These are phyloP conservation scores for Theristicus caerulescens DNA, from an alignment of 2,113 vertebrate genomes.

Conservation along the genomic window DNA sequence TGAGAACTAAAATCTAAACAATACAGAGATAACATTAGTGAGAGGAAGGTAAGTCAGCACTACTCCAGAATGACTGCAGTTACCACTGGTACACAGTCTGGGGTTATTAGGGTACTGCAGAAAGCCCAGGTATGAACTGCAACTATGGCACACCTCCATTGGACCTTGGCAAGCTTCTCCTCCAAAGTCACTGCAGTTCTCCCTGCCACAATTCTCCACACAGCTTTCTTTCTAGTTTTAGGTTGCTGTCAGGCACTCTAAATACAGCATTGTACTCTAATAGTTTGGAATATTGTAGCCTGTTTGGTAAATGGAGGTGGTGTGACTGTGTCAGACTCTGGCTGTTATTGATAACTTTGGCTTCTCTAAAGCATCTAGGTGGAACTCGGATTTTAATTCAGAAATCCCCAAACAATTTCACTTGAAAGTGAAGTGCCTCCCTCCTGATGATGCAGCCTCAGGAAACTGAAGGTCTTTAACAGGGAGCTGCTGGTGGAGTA, in stretches of 20 bases:
- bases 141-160: rapidly evolving
- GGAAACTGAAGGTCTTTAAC: not conserved
- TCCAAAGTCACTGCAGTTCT: not conserved
- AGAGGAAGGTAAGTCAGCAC: not conserved
- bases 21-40: not conserved
- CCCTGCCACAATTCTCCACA: not conserved
- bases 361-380: not conserved
- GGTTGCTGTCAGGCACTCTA: not conserved
- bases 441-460: not conserved
- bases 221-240: not conserved
- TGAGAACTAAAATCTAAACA: not conserved
- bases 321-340: not conserved
- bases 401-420: not conserved
- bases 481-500: not conserved
- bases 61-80: not conserved
- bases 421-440: not conserved
- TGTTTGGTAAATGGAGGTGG: not conserved
- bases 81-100: not conserved
- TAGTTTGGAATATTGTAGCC: not conserved
- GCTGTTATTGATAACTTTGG: not conserved
- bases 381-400: not conserved
- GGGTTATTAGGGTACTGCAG: not conserved
- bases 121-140: not conserved
- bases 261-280: not conserved
- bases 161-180: rapidly evolving